Evolutionary conservation across 1,140 invertebrate genomes (phyloP), one percentile per base, ranked within the genome.

Genomic region (Drosophila ambigua): DNA sequence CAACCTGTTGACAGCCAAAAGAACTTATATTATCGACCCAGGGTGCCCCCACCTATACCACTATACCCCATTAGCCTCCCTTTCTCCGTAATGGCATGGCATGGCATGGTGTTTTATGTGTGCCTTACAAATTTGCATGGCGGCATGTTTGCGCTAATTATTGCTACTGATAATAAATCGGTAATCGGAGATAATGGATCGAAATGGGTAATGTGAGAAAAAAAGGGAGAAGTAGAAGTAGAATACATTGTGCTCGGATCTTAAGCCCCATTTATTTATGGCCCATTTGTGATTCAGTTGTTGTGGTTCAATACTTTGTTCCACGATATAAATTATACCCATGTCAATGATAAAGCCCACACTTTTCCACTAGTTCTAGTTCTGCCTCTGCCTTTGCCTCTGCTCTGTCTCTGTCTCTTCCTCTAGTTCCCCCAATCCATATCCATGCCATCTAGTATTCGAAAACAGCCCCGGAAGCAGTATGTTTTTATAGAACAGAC

Each of bases 1-100:
- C 46, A 77, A 72, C 78, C 62, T 72, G 61, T 67, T 80, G 78
- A 77, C 43, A 66, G 46, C 50, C 51, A 72, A 62, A 24, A 53
- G 45, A 66, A 43, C 2, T 7, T 35, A 60, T 13, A 52, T 65
- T 58, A 77, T 78, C 67, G 67, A 77, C 26, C 61, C 35, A 13
- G 11, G 35, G 35, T 31, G 35, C 35, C 13, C 15, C 31, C 2
- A 24, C 23, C 23, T 24, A 24, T 24, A 24, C 23, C 20, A 1
- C 23, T 24, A 59, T 16, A 31, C 49, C 31, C 31, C 31, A 31
- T 9, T 9, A 24, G 0, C 11, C 11, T 11, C 35, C 11, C 11
- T 11, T 39, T 13, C 4, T 13, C 35, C 35, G 4, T 39, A 39
- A 39, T 39, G 35, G 11, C 28, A 20, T 31, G n/a, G n/a, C 13